A percentile compares a stretch with the other conserved stretches of the same genome.
Conservation (phyloP, 2,888 invertebrate genomes). For the Onchidella celtica region DNA sequence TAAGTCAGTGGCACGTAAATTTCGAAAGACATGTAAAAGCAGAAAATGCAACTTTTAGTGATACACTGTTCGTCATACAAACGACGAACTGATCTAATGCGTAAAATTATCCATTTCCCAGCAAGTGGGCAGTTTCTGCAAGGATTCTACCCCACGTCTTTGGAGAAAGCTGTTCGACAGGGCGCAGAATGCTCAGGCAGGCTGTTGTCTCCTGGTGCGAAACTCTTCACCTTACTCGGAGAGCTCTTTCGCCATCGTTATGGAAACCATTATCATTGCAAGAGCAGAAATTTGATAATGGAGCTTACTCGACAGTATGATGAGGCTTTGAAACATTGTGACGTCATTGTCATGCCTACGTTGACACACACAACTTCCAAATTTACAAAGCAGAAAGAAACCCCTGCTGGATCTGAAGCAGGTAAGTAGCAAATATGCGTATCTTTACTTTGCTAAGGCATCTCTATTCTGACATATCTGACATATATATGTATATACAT, state of each 20-base stretch:
- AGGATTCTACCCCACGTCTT: not conserved
- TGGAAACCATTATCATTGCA: slow-evolving; percentile 59
- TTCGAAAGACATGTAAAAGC: no score
- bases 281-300: slow-evolving; percentile 57
- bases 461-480: no score
- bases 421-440: no score
- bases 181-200: not conserved
- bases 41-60: no score
- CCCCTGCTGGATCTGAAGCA: not conserved
- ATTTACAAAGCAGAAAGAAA: slow-evolving; percentile 36
- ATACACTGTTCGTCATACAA: no score
- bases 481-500: no score
- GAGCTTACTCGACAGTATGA: slow-evolving; percentile 59
- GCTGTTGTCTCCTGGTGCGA: slow-evolving; percentile 35
- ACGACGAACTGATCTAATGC: no score
- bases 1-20: no score
- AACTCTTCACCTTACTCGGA: slow-evolving; percentile 52
- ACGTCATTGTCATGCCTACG: slow-evolving; percentile 71
- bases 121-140: not conserved
- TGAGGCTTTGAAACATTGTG: slow-evolving; percentile 58
- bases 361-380: slow-evolving; percentile 53
- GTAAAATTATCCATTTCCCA: no score
- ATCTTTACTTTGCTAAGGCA: not conserved
- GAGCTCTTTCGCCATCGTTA: slow-evolving; percentile 57
- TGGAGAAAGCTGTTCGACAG: slow-evolving; percentile 14